These are phyloP conservation scores for Dolichotis patagonum DNA, from an alignment of 2,113 vertebrate species.

Conservation along the genomic window DNA sequence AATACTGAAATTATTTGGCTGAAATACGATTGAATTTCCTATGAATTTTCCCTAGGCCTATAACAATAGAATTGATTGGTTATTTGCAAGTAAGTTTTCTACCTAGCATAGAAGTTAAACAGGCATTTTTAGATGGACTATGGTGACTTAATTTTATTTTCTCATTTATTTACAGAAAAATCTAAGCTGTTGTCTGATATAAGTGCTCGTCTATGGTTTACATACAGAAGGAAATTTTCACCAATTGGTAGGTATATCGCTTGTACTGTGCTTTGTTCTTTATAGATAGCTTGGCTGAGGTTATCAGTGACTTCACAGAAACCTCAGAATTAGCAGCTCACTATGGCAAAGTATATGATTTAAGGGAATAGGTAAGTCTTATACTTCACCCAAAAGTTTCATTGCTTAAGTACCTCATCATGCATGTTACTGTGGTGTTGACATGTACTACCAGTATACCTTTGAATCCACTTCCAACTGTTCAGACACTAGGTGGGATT, in stretches of 20 bases:
- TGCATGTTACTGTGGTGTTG: neutral
- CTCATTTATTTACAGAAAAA: constrained; percentile 90
- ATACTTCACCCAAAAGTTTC: constrained; percentile 36
- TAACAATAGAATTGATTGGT: constrained; percentile 16
- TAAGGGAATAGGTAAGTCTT: constrained; percentile 42
- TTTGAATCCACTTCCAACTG: neutral
- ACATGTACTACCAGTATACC: neutral
- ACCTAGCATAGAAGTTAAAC: constrained; percentile 61
- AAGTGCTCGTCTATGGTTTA: constrained; percentile 97
- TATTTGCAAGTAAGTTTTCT: constrained; percentile 60
- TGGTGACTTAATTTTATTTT: constrained; percentile 74
- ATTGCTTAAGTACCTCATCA: neutral
- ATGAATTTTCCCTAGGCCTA: neutral
- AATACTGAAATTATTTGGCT: constrained; percentile 42
- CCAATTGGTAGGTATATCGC: constrained; percentile 93
- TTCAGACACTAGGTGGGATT: neutral
- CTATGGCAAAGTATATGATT: constrained; percentile 48
- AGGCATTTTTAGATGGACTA: constrained; percentile 44
- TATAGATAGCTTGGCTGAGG: constrained; percentile 60
- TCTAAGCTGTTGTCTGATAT: constrained; percentile 95
- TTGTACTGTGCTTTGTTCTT: constrained; percentile 44
- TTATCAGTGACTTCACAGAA: constrained; percentile 62
- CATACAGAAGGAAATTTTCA: constrained; percentile 98
- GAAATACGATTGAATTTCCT: constrained; percentile 39
- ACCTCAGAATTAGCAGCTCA: constrained; percentile 61